Conservation (phyloP, 1,140 invertebrate genomes). For the Atta cephalotes region DNA sequence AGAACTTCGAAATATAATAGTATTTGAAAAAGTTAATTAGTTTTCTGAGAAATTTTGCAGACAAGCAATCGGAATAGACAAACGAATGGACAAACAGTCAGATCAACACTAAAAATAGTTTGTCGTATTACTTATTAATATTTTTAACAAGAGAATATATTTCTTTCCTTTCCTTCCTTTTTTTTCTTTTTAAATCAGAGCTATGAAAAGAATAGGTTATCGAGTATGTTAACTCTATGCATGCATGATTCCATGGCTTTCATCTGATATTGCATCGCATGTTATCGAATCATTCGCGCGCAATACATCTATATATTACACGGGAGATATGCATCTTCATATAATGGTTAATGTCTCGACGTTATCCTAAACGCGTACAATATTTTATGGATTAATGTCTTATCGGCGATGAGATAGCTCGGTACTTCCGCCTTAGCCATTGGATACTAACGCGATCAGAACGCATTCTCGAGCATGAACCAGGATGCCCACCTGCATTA, state of each 20-base stretch:
- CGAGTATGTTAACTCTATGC: neutral
- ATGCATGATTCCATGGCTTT: neutral
- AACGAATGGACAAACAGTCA: no score
- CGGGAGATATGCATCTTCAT: neutral
- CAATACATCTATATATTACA: neutral
- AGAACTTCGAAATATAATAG: no score
- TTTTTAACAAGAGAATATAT: neutral
- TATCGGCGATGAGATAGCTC: constrained; percentile 39
- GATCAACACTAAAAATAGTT: no score
- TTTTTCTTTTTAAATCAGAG: neutral
- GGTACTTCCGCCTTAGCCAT: constrained; percentile 21
- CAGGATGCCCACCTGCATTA: constrained; percentile 56
- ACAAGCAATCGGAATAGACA: no score
- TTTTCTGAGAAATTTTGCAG: no score
- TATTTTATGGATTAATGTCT: constrained; percentile 61
- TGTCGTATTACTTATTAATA: neutral
- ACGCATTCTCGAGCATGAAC: constrained; percentile 62
- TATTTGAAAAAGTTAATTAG: no score
- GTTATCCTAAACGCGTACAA: constrained; percentile 35
- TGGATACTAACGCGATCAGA: constrained; percentile 66
- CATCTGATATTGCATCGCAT: neutral
- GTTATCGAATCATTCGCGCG: neutral
- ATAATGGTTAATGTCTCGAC: constrained; percentile 14
- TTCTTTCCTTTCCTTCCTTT: neutral
- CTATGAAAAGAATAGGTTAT: neutral